Evolutionary conservation across 2,797 vertebrate species (phyloP), one percentile per base, ranked within the genome.

Genomic region (Coreius guichenoti): DNA sequence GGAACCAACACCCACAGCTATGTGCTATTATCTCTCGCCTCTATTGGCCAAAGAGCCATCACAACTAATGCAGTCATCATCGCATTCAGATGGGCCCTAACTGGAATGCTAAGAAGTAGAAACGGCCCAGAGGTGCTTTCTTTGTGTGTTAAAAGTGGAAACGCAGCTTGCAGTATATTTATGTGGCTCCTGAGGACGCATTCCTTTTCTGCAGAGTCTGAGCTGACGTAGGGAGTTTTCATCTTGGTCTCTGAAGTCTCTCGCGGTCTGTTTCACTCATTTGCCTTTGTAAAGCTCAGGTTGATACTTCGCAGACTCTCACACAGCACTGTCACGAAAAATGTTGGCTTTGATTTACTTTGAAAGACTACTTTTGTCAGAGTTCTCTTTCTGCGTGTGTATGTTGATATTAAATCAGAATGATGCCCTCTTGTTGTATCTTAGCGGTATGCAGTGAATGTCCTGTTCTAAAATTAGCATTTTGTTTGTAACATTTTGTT

Each of bases 231-330:
- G 80, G 82, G 77, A 67, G 21, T 74, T 80, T 80, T 88, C 72
- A n/a, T 80, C 29, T 83, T 47, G 43, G 61, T 61, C 47, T 80
- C 33, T 70, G 29, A 73, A 47, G 56, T 51, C 56, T 75, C 21
- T 54, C 0, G 19, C 14, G 17, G 77, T 81, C 87, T 88, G 86
- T 87, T 89, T 86, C 74, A 47, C 88, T 89, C 88, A 79, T 89
- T 84, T 84, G 47, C 83, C 67, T 47, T 78, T 33, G 45, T 83
- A 87, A 87, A 83, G 76, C 75, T 87, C 31, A 51, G 61, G 26
- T 29, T 80, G 51, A 76, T 70, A 70, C 75, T 84, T 78, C n/a
- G 26, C 81, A 84, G 84, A 68, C 49, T 21, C 26, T 85, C 51
- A 70, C 68, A 69, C 61, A 61, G 33, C 81, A 86, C 63, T 83